A percentile compares a stretch with the other conserved stretches of the same genome.
These are phyloP conservation scores for Micromesistius poutassou DNA, from an alignment of 2,797 vertebrate genomes.

Conservation along the genomic window DNA sequence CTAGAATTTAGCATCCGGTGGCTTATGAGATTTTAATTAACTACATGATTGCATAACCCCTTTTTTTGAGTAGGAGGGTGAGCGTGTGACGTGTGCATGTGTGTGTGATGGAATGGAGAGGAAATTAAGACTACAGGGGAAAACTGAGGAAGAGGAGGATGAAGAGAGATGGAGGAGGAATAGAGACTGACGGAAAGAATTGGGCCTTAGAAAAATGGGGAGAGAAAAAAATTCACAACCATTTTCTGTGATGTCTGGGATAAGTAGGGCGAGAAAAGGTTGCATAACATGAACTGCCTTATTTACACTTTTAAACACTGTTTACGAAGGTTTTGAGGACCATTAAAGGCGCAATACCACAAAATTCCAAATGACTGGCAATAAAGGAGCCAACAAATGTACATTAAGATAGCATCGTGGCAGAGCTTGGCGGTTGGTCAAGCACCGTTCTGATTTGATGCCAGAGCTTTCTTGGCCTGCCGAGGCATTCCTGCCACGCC, in stretches of 20 bases:
- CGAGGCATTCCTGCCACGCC: constrained; percentile 46
- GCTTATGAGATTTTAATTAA: constrained; percentile 47
- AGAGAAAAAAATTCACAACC: constrained; percentile 29
- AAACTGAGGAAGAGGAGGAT: constrained; percentile 22
- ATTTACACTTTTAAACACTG: background rate
- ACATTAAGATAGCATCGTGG: constrained; percentile 38
- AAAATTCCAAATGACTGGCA: constrained; percentile 5
- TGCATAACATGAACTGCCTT: background rate
- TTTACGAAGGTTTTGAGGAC: background rate
- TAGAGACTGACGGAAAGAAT: constrained; percentile 2
- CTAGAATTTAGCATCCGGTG: constrained; percentile 18
- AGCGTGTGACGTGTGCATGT: constrained; percentile 12
- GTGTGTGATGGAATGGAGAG: constrained; percentile 17
- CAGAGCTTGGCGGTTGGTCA: constrained; percentile 28
- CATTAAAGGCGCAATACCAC: constrained; percentile 14
- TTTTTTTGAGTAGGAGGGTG: background rate
- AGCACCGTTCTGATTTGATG: constrained; percentile 26
- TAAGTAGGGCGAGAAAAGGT: background rate
- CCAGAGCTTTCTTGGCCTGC: constrained; percentile 37
- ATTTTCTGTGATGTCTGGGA: constrained; percentile 27
- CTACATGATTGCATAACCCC: constrained; percentile 28
- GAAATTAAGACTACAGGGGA: constrained; percentile 39
- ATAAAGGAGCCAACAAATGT: constrained; percentile 23
- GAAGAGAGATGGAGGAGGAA: constrained; percentile 5
- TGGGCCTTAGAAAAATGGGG: constrained; percentile 3